Evolutionary conservation across 2,797 vertebrate genomes (phyloP), one percentile per base, ranked within the genome.

Genomic region (Acanthiza pusilla): DNA sequence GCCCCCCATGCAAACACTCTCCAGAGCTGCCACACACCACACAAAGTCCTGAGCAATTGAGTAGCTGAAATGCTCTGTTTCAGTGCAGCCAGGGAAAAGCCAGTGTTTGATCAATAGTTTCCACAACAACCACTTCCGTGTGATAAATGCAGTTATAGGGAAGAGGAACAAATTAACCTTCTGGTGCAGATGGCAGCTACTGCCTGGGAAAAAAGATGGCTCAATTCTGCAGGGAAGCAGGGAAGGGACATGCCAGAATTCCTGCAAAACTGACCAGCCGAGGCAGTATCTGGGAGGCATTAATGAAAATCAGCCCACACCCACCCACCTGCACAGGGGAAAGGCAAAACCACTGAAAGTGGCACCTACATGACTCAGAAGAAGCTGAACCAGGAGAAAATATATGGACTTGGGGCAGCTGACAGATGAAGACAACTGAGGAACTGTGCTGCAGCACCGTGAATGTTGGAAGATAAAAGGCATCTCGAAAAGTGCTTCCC

Each of bases 121-220:
- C 97, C 96, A 97, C 97, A 96, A 88, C 96, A 97, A 94, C 97
- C 97, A 97, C 97, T 98, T 98, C 94, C 93, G 72, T 84, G 93
- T 98, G 98, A 98, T 98, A 97, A 98, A 98, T 97, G 97, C 92
- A 96, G 96, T 96, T 89, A 93, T 65, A 80, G 97, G 93, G 92
- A 96, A 96, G 94, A 97, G 89, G 95, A 96, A 96, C 96, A 97
- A 97, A 97, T 98, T 98, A 98, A 98, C 97, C 97, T 97, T 94
- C 96, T 97, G 96, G 94, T 87, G 36, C 55, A 50, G 94, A 94
- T 94, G 95, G 97, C 97, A 97, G 97, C 96, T 95, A 54, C 94
- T 96, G 94, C 96, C 96, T 74, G 94, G 95, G 96, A 96, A 96
- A 97, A 96, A 94, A 75, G 97, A 98, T 94, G 92, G 93, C 96